Evolutionary conservation across 1,140 invertebrate genomes (phyloP), one percentile per base, ranked within the genome.

Genomic region (Lasioglossum baleicum): DNA sequence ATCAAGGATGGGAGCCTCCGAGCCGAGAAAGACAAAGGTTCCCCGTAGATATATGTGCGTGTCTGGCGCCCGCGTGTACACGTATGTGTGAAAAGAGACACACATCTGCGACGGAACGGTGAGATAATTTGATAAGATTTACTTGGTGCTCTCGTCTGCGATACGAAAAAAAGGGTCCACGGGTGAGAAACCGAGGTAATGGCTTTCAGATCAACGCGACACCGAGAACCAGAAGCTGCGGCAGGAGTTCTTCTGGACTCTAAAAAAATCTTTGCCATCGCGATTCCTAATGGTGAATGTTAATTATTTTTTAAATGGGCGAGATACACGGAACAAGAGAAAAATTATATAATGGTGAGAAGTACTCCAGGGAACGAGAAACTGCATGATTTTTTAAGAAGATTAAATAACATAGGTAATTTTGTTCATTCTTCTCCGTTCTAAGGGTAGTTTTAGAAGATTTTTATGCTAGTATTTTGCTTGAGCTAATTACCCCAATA

Each of bases 111-210:
- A 56, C 65, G 26, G 60, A 58, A 53, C 74, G 72, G 69, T 61
- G 73, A 73, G 78, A 75, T 91, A 90, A 91, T 90, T 91, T 83
- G 88, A 92, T 91, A 90, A 91, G 90, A 92, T 91, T 92, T 91
- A 88, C 83, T 88, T 69, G 80, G 60, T 6, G 80, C 78, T 35
- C 79, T 82, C 75, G 76, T 53, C 40, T 61, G 75, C 66, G 76
- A 86, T 81, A 84, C 82, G 80, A 82, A 82, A 84, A 83, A 87
- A 80, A 35, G 35, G 74, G 67, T 66, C 77, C 56, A 70, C 77
- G 51, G 60, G 73, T 84, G 70, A 81, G 81, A 84, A 84, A 83
- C 80, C 61, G 82, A 88, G 76, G 83, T 68, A 85, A 84, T 80
- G 78, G 76, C 70, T 75, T 85, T 83, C 77, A 68, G 75, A 84